Percentiles rank a stretch among this genome's conserved stretches.
phyloP scores from a whole-genome alignment of 92 coral and sea anemone genomes.

The Virgularia gustaviana region DNA sequence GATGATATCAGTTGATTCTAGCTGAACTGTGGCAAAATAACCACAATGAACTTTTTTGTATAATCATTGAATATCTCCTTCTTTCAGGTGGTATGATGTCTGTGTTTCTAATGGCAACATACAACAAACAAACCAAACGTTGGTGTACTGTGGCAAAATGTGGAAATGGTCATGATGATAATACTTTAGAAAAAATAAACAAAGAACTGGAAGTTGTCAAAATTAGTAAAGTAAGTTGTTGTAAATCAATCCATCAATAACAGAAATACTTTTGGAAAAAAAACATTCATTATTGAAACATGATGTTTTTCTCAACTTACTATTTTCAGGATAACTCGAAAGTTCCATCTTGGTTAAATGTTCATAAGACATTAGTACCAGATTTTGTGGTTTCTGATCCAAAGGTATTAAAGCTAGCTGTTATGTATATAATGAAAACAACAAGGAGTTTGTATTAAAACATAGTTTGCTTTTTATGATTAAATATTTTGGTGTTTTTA shows the following conservation, averaged over 20 bases:
- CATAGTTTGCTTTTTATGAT: not conserved
- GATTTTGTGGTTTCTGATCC: conserved; percentile 89
- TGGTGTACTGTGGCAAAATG: conserved; percentile 98
- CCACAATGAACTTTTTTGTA: not conserved
- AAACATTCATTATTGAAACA: not conserved
- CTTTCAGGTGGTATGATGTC: conserved; percentile 91
- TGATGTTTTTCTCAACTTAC: not conserved
- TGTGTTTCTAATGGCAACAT: conserved; percentile 92
- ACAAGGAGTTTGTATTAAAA: not conserved
- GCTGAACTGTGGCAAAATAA: not conserved
- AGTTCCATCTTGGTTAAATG: conserved; percentile 79
- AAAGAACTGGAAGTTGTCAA: conserved; percentile 79
- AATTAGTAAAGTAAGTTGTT: conserved; percentile 95
- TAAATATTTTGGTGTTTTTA: not conserved
- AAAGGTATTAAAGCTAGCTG: conserved; percentile 60
- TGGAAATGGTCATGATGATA: conserved; percentile 97
- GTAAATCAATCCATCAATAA: not conserved
- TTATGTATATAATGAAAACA: not conserved
- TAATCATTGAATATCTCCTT: not conserved
- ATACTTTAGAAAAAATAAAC: conserved; percentile 74
- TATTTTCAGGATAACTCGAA: conserved; percentile 68
- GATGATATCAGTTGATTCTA: not conserved
- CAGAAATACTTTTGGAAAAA: not conserved
- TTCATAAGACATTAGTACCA: conserved; percentile 82
- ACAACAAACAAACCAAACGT: conserved; percentile 61